A percentile compares a stretch with the other conserved stretches of the same genome.
Conservation (phyloP, 2,797 vertebrate species). For the Eulemur rubriventer region DNA sequence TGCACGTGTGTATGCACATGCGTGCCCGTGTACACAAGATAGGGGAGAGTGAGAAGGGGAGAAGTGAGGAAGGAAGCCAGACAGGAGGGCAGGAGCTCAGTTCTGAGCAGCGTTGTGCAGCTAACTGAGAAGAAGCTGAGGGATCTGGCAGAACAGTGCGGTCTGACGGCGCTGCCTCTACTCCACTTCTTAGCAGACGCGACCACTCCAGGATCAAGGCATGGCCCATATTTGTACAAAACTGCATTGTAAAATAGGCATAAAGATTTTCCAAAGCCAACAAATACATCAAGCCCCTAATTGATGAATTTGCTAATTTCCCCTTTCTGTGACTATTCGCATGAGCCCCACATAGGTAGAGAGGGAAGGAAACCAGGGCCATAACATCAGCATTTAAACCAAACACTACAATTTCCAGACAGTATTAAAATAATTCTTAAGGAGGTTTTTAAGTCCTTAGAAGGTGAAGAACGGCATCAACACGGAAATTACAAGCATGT, state of each 20-base stretch:
- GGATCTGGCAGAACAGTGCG: fast-evolving
- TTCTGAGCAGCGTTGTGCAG: fast-evolving
- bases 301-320: not conserved
- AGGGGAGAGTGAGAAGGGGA: no score
- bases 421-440: not conserved
- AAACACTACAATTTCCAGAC: not conserved
- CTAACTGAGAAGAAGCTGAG: fast-evolving
- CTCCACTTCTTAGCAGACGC: no score
- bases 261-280: not conserved
- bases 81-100: no score
- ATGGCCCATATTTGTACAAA: fast-evolving
- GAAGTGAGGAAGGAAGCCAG: fast-evolving
- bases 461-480: not conserved
- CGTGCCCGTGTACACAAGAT: not conserved
- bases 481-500: not conserved
- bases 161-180: fast-evolving
- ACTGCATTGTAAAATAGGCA: fast-evolving
- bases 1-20: no score
- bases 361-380: not conserved
- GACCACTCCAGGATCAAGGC: not conserved
- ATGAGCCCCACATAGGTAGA: not conserved
- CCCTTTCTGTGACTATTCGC: not conserved
- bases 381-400: not conserved
- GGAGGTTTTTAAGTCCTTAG: no score
- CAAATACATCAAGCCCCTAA: no score